These are phyloP conservation scores for Diploscapter pachys DNA, from an alignment of 1,140 invertebrate species.

Conservation along the genomic window DNA sequence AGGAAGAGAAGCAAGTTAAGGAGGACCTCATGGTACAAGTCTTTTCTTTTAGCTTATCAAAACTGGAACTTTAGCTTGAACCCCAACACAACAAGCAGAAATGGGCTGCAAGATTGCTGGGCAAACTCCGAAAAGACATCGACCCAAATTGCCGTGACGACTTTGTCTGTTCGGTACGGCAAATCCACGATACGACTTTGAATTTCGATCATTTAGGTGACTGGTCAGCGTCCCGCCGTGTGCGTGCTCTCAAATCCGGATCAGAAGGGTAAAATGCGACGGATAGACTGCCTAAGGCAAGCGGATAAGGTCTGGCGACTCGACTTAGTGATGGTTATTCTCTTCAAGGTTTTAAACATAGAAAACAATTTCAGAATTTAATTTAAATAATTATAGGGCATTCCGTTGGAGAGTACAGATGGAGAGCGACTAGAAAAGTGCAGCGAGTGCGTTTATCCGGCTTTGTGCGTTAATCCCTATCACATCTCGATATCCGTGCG, in stretches of 20 bases:
- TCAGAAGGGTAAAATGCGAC: slow-evolving; percentile 98
- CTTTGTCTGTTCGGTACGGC: neutral
- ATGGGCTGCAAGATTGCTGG: slow-evolving; percentile 94
- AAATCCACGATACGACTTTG: neutral
- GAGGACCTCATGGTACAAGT: slow-evolving; percentile 29
- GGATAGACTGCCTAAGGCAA: slow-evolving; percentile 96
- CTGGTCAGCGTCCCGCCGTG: slow-evolving; percentile 84
- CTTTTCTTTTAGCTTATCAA: slow-evolving; percentile 10
- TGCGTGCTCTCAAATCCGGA: slow-evolving; percentile 98
- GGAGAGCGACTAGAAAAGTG: slow-evolving; percentile 96
- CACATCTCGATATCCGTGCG: slow-evolving; percentile 98
- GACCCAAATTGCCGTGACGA: slow-evolving; percentile 92
- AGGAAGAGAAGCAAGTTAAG: slow-evolving; percentile 76
- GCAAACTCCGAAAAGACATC: slow-evolving; percentile 96
- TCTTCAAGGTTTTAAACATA: slow-evolving; percentile 59
- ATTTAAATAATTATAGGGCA: slow-evolving; percentile 63
- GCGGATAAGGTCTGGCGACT: slow-evolving; percentile 99
- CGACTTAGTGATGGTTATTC: slow-evolving; percentile 98
- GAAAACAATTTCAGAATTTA: no score
- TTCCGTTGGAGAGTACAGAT: slow-evolving; percentile 96
- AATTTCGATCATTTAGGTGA: slow-evolving; percentile 59
- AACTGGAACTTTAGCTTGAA: slow-evolving; percentile 74
- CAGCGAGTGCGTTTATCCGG: slow-evolving; percentile 88
- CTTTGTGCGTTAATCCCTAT: slow-evolving; percentile 97
- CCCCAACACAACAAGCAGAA: slow-evolving; percentile 98